phyloP scores from a whole-genome alignment of 2,113 vertebrate genomes.

The Cathartes aura region DNA sequence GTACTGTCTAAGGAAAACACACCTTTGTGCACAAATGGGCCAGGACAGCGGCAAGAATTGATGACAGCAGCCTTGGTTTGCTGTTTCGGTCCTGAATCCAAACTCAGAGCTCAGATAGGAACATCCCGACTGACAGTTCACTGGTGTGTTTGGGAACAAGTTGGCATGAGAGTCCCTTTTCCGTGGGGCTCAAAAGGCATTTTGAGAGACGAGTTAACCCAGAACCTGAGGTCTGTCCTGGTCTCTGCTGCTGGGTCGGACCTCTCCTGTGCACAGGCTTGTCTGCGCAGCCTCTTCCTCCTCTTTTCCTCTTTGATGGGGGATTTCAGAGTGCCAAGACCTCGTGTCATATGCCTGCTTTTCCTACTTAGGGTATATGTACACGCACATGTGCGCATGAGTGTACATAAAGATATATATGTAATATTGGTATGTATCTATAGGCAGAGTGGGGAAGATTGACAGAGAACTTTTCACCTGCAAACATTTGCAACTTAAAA shows the following conservation, averaged over 20 bases:
- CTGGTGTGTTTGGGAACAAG: neutral
- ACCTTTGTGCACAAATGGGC: accelerated
- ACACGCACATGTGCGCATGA: accelerated
- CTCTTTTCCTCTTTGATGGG: neutral
- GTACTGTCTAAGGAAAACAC: neutral
- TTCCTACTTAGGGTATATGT: neutral
- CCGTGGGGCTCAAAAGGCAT: neutral
- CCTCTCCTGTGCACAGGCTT: neutral
- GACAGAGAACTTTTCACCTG: neutral
- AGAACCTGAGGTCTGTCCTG: neutral
- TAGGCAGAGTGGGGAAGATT: neutral
- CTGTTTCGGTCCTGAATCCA: neutral
- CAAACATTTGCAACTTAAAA: neutral
- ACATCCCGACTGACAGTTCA: neutral
- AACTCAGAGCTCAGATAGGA: neutral
- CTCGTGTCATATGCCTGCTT: accelerated
- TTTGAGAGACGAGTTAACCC: neutral
- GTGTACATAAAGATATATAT: accelerated
- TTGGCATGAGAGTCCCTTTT: accelerated
- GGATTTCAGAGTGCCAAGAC: neutral
- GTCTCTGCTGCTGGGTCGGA: neutral
- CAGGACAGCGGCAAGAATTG: neutral
- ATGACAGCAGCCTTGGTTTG: neutral
- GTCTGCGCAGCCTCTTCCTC: neutral
- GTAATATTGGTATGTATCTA: accelerated